Percentiles rank a stretch among this genome's conserved stretches.
These are phyloP conservation scores for Gerris buenoi DNA, from an alignment of 1,140 invertebrate genomes.

Conservation along the genomic window DNA sequence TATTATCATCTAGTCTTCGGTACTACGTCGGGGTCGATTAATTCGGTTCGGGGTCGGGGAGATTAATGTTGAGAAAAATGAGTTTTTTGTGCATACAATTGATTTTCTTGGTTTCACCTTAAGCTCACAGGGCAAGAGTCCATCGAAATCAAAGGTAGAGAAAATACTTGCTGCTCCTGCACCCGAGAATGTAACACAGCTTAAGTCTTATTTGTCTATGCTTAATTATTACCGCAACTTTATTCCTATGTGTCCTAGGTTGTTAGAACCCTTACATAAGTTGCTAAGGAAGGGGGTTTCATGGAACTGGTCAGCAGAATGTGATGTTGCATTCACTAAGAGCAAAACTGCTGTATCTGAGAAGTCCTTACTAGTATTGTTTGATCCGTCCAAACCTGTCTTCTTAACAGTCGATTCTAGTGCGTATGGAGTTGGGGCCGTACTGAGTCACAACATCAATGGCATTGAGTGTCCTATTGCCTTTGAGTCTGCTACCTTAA, in stretches of 20 bases:
- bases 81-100: background rate
- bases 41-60: no score
- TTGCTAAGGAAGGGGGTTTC: constrained; percentile 5
- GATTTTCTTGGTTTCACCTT: background rate
- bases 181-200: constrained; percentile 6
- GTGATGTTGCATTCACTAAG: constrained; percentile 16
- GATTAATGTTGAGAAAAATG: background rate
- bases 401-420: constrained; percentile 21
- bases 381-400: constrained; percentile 16
- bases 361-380: constrained; percentile 14
- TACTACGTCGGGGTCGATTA: no score
- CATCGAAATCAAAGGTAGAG: constrained; percentile 2
- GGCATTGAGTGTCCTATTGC: constrained; percentile 27
- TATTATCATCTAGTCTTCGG: no score
- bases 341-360: constrained; percentile 12
- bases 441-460: constrained; percentile 27
- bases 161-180: constrained; percentile 3
- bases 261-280: constrained; percentile 12
- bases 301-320: constrained; percentile 10
- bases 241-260: constrained; percentile 9
- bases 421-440: constrained; percentile 27
- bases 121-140: background rate
- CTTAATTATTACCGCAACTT: constrained; percentile 10
- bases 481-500: constrained; percentile 29
- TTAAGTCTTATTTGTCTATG: constrained; percentile 5